These are phyloP conservation scores for Felis catus DNA, from an alignment of 2,113 vertebrate species.

Conservation along the genomic window DNA sequence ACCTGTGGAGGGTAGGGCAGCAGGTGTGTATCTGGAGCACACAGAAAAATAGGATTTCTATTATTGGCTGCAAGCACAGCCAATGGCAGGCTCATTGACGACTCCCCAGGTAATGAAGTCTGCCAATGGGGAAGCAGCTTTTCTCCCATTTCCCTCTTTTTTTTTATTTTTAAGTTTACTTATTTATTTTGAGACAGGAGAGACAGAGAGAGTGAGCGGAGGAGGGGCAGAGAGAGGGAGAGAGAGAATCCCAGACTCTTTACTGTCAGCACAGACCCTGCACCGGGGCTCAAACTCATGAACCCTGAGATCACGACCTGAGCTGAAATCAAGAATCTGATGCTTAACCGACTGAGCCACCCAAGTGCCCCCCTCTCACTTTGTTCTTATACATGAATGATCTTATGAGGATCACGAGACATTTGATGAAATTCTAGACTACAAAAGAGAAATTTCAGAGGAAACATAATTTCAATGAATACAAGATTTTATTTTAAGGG, in stretches of 20 bases:
- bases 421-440: neutral
- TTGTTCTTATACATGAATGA: neutral
- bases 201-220: neutral
- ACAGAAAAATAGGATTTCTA: neutral
- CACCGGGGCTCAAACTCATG: neutral
- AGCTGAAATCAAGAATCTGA: neutral
- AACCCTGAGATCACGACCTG: neutral
- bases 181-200: neutral
- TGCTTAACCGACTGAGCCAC: neutral
- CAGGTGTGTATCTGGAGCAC: neutral
- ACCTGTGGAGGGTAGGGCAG: neutral
- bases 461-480: neutral
- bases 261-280: neutral
- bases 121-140: rapidly evolving
- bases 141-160: neutral
- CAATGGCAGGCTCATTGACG: neutral
- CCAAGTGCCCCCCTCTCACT: neutral
- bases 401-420: neutral
- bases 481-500: neutral
- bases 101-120: neutral
- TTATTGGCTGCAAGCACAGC: neutral
- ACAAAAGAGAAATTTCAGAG: neutral
- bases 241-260: neutral
- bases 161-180: neutral
- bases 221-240: neutral